Percentiles rank a stretch among this genome's conserved stretches.
Conservation (phyloP, 2,113 vertebrate species). For the Falcunculus frontatus region DNA sequence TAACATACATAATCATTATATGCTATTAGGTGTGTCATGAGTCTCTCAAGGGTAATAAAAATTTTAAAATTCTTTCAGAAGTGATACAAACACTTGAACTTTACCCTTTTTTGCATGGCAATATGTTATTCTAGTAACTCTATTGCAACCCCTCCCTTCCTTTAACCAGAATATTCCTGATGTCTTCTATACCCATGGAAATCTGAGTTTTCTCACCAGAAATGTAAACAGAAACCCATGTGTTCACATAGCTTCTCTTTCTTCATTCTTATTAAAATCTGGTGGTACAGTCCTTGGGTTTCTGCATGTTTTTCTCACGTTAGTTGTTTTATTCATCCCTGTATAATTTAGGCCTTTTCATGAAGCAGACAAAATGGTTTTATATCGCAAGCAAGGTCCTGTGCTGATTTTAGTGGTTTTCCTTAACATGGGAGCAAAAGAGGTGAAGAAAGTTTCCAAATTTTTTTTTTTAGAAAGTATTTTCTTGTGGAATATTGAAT, state of each 20-base stretch:
- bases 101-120: neutral
- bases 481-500: neutral
- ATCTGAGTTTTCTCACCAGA: neutral
- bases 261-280: neutral
- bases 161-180: neutral
- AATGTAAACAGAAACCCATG: neutral
- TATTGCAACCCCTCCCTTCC: neutral
- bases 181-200: neutral
- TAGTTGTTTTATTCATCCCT: neutral
- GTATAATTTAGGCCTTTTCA: neutral
- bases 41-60: neutral
- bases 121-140: neutral
- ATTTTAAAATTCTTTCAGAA: neutral
- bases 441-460: neutral
- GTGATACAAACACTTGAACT: neutral
- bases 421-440: neutral
- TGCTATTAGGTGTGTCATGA: neutral
- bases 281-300: neutral
- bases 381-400: rapidly evolving
- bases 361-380: neutral
- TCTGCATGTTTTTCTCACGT: neutral
- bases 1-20: constrained; percentile 2
- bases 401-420: neutral
- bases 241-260: neutral
- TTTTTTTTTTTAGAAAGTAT: neutral